Conservation (phyloP, 2,888 invertebrate species). For the Metellina segmentata region DNA sequence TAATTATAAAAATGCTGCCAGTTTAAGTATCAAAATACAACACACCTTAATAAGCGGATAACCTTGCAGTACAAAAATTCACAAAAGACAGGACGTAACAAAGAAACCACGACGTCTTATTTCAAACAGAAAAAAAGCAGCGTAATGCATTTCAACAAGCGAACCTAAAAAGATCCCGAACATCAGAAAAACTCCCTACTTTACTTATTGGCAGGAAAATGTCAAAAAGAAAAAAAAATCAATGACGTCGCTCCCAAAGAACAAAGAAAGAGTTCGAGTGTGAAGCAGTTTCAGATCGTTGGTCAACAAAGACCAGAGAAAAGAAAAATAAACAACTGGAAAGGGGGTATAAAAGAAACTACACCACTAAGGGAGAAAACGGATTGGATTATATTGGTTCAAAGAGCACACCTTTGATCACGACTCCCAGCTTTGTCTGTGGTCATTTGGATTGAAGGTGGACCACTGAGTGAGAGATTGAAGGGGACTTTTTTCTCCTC, state of each 20-base stretch:
- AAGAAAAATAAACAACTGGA: constrained; percentile 14
- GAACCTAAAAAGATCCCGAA: background rate
- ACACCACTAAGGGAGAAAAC: constrained; percentile 50
- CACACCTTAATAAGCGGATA: too few relatives aligned
- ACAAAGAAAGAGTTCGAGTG: constrained; percentile 13
- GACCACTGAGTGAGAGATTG: constrained; percentile 36
- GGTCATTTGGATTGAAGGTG: constrained; percentile 57
- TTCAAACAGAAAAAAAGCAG: background rate
- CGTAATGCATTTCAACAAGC: background rate
- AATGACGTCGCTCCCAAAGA: constrained; percentile 27
- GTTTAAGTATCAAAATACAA: too few relatives aligned
- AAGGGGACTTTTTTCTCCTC: constrained; percentile 5
- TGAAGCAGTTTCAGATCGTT: constrained; percentile 19
- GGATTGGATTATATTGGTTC: constrained; percentile 72
- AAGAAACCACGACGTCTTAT: background rate
- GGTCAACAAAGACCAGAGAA: constrained; percentile 30
- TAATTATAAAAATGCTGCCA: too few relatives aligned
- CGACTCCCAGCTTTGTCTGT: constrained; percentile 44
- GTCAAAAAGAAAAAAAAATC: constrained; percentile 32
- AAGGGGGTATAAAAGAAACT: constrained; percentile 12
- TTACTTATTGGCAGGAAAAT: constrained; percentile 1
- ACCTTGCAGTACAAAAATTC: too few relatives aligned
- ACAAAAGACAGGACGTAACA: too few relatives aligned
- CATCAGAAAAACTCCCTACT: background rate
- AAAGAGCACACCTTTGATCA: constrained; percentile 67